Base-by-base conservation (phyloP, 2,797 vertebrate species). In the Sebastes kiyomatsui region DNA sequence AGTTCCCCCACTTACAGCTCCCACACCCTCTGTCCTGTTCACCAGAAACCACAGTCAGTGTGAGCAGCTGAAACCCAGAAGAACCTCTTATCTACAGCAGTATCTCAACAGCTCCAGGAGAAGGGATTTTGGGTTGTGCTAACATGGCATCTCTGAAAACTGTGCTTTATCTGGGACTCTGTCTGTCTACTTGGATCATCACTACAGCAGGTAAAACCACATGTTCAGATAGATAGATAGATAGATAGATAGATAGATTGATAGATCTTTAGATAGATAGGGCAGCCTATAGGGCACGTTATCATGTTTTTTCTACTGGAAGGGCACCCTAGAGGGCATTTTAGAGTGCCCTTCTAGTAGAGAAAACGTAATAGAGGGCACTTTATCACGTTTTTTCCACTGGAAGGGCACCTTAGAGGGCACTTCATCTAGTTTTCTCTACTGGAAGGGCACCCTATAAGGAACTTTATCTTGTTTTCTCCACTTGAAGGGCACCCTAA, bases 131-230 rank as follows among this genome's bases (percentile, higher is more conserved):
- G 1, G 9, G 2, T 10, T 58, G 5, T 11, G 4, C 10, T 6
- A 78, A 73, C 46, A 92, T 92, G 90, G 67, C 20, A 33, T 67
- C 60, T 13, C 2, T 67, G 46, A 90, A 58, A 67, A 68, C 30
- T 28, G 0, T 67, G 22, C 16, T 92, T 35, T 83, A 27, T 64
- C 9, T 89, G 7, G 88, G 83, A 61, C 3, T 87, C 46, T 88
- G 49, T 75, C 13, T 91, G 27, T 88, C 38, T 22, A 42, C 68
- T 4, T 78, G 77, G 70, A 77, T 61, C 35, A 2, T 85, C 52
- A 68, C 14, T 13, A 22, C 77, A 56, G 70, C 79, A 91, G 91
- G 93, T 94, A 92, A 87, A 60, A 71, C 2, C 12, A 64, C 1
- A 16, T 7, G 11, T 8, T 14, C 30, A 22, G 16, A 58, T 28